Conservation (phyloP, 92 coral and sea anemone genomes). For the Plumapathes pennacea region DNA sequence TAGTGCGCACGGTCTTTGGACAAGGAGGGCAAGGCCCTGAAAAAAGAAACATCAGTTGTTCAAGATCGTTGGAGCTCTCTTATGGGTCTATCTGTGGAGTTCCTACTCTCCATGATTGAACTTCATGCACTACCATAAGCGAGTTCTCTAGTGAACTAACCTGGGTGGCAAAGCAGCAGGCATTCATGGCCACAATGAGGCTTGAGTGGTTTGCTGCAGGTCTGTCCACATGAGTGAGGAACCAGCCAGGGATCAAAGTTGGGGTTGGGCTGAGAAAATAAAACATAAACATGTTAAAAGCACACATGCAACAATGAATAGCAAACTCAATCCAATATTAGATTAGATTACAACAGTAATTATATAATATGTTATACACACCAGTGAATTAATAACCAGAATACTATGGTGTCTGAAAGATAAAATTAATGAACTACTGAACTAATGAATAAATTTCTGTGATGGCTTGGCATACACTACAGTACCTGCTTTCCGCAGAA, state of each 20-base stretch:
- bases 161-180: constrained; percentile 97
- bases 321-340: no score
- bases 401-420: not conserved
- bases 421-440: not conserved
- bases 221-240: constrained; percentile 97
- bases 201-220: constrained; percentile 72
- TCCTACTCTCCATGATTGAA: no score
- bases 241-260: constrained; percentile 97
- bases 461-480: not conserved
- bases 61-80: no score
- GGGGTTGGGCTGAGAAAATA: constrained; percentile 69
- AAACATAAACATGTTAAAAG: no score
- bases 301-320: no score
- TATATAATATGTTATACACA: no score
- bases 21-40: constrained; percentile 98
- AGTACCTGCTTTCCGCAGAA: constrained; percentile 87
- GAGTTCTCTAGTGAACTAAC: constrained; percentile 11
- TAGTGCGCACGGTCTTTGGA: constrained; percentile 81
- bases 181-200: constrained; percentile 96
- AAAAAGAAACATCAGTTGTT: no score
- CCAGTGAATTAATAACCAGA: no score
- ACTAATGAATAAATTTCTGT: no score
- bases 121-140: not conserved
- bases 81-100: no score
- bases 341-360: not conserved